A percentile compares a stretch with the other conserved stretches of the same genome.
These are phyloP conservation scores for Oxycera nigricornis DNA, from an alignment of 2,888 invertebrate genomes.

Conservation along the genomic window DNA sequence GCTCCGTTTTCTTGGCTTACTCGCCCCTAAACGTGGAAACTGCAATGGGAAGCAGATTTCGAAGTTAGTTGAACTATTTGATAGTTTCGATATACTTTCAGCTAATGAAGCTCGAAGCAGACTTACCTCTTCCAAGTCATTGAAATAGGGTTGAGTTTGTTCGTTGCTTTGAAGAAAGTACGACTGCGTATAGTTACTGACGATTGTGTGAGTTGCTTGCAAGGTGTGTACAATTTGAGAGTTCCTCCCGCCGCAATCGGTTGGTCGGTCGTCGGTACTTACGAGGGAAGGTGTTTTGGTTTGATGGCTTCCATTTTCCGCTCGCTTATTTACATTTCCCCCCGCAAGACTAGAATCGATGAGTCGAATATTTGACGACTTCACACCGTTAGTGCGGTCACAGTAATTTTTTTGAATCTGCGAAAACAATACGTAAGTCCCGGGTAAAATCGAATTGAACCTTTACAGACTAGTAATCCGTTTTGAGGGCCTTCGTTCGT, in stretches of 20 bases:
- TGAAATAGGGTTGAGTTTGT: background rate
- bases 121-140: slow-evolving; percentile 5
- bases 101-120: background rate
- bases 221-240: background rate
- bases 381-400: background rate
- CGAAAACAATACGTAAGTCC: background rate
- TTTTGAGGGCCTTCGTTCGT: background rate
- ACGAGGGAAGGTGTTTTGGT: too few species aligned
- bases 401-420: slow-evolving; percentile 19
- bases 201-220: slow-evolving; percentile 11
- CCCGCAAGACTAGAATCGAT: slow-evolving; percentile 15
- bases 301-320: background rate
- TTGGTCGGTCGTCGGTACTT: too few species aligned
- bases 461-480: background rate
- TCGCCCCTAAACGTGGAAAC: background rate
- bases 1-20: background rate
- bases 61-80: too few species aligned
- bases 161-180: background rate
- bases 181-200: background rate
- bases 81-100: too few species aligned
- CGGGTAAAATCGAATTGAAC: background rate
- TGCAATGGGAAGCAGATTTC: too few species aligned
- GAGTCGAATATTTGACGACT: background rate
- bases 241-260: background rate
- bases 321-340: background rate